These are phyloP conservation scores for Jacana jacana DNA, from an alignment of 2,113 vertebrate species.

Conservation along the genomic window DNA sequence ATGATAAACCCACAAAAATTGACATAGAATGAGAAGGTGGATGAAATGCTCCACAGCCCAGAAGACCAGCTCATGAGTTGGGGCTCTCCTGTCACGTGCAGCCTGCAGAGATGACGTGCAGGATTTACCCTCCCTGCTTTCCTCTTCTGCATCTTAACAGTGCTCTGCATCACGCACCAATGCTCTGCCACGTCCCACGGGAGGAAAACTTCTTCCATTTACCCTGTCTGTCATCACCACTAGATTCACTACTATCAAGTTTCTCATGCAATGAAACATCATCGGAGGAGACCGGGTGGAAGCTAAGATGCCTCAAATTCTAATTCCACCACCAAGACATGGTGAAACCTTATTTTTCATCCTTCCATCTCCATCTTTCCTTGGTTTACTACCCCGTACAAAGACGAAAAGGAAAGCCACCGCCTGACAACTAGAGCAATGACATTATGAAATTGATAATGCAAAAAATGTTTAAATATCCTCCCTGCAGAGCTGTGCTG, in stretches of 20 bases:
- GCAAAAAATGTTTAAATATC: slow-evolving; percentile 66
- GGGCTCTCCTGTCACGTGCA: background rate
- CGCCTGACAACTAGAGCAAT: background rate
- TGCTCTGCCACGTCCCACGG: rapidly evolving
- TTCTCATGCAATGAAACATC: background rate
- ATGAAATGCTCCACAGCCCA: background rate
- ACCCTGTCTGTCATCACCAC: rapidly evolving
- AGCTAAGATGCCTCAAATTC: background rate
- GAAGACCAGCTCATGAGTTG: background rate
- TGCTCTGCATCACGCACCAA: rapidly evolving
- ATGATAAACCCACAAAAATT: background rate
- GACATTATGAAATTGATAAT: slow-evolving; percentile 63
- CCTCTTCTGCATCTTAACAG: background rate
- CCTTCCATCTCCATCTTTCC: background rate
- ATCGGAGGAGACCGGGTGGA: background rate
- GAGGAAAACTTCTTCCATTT: background rate
- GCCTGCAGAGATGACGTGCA: background rate
- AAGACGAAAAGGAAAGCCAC: background rate
- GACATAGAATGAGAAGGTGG: background rate
- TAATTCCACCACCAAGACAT: background rate
- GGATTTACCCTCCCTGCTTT: background rate
- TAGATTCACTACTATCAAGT: background rate
- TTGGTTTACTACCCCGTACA: background rate
- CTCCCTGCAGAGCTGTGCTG: slow-evolving; percentile 54
- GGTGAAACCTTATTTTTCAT: background rate